Base-by-base conservation (phyloP, 1,140 invertebrate species). In the Coenobita brevimanus region DNA sequence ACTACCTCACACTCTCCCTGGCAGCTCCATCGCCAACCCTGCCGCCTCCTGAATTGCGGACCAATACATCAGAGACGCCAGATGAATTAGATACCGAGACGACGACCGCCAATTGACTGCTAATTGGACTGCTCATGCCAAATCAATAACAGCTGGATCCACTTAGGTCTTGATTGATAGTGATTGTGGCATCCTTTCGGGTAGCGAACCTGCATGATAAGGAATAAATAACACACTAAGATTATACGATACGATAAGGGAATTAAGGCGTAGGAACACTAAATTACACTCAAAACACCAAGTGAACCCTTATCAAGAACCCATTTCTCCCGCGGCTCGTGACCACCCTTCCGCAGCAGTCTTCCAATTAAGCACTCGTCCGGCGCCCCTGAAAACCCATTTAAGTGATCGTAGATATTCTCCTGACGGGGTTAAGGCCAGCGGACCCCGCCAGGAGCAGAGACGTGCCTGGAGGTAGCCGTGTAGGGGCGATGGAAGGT, bases 361-460 rank as follows among this genome's bases (percentile, higher is more conserved):
- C 78, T 64, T 38, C 54, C 57, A 64, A 81, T 81, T 81, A 81
- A 81, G 78, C 21, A 41, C 78, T 60, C 78, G 73, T 46, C 36
- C 78, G 38, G 33, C 36, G 57, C 57, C 54, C 60, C 54, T 64
- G 57, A 64, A 81, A 64, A 38, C 57, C 57, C 57, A 64, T 33
- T 38, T 64, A 64, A 81, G 78, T 38, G 78, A 67, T 81, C 57
- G 57, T 64, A 60, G 57, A 81, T 81, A 64, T 64, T 36, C 57
- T 64, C 3, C n/a, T 41, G 81, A 71, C 43, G 67, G 10, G 21
- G 67, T 62, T 46, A 38, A 75, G 69, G 46, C 46, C 6, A 50
- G 46, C n/a, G 24, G 43, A n/a, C 81, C 8, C 10, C 43, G 41
- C 54, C 30, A 54, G 54, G 46, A 10, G 33, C 64, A 27, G 3